A percentile compares a stretch with the other conserved stretches of the same genome.
phyloP scores from a whole-genome alignment of 2,797 vertebrate genomes.

The Tinamus major region DNA sequence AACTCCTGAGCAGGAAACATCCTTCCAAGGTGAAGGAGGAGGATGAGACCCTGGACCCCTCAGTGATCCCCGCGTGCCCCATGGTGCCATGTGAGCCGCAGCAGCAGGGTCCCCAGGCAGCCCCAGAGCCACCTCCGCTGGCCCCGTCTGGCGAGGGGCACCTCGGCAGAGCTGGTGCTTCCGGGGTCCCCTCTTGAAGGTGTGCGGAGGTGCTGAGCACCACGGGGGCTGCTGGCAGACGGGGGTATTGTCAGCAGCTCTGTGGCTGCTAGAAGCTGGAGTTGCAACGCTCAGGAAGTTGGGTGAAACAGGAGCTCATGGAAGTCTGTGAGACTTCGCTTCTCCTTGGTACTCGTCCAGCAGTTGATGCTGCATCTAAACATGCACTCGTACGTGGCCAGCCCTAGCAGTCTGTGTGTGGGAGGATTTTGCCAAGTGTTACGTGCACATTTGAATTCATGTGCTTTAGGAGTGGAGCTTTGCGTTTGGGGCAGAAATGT shows the following conservation, averaged over 20 bases:
- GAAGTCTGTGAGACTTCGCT: background rate
- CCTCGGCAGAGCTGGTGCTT: background rate
- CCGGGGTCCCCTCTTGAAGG: background rate
- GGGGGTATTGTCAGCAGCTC: background rate
- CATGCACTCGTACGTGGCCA: background rate
- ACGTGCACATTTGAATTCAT: background rate
- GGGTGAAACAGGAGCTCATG: background rate
- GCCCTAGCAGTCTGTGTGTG: background rate
- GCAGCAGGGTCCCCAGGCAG: background rate
- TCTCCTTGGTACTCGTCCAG: background rate
- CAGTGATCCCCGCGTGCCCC: fast-evolving
- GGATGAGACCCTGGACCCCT: background rate
- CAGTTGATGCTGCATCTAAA: background rate
- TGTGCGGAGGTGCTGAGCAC: background rate
- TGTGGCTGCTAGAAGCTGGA: background rate
- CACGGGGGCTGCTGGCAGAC: background rate
- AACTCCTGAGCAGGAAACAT: background rate
- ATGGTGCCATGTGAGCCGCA: fast-evolving
- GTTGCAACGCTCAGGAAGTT: background rate
- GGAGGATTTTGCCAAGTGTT: background rate
- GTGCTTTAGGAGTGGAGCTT: background rate
- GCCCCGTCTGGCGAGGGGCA: fast-evolving
- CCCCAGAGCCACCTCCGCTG: background rate
- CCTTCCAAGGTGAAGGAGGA: background rate
- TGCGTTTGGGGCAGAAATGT: background rate